Evolutionary conservation across 53 echinoderm and acorn worm genomes (phyloP).

Genomic region (Arbacia lixula): DNA sequence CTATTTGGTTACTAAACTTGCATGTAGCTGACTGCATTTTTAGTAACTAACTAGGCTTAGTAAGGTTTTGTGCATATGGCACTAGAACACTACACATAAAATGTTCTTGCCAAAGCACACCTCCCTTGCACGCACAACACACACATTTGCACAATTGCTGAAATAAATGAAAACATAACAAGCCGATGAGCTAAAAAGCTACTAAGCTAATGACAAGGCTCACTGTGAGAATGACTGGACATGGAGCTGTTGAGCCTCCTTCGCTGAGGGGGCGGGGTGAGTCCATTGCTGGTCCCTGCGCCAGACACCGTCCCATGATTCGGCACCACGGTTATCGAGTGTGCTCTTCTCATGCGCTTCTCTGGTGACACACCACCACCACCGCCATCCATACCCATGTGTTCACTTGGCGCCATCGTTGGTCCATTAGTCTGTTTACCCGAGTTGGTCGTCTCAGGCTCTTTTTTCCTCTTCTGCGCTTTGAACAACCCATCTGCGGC

Average conservation of each 20-base stretch:
- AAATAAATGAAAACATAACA: no score
- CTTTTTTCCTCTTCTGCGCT: conserved; percentile 37
- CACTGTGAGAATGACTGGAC: no score
- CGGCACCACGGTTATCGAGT: conserved; percentile 10
- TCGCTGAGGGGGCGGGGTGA: conserved; percentile 16
- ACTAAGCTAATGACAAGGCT: no score
- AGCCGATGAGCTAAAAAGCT: not conserved
- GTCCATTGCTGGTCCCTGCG: conserved; percentile 12
- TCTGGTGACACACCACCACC: conserved; percentile 36
- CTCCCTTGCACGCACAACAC: no score
- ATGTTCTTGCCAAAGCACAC: no score
- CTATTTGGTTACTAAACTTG: no score
- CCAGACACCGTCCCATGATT: not conserved
- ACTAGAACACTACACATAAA: no score
- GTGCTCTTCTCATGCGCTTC: conserved; percentile 46
- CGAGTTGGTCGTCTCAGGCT: not conserved
- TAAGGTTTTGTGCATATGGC: no score
- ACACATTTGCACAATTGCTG: no score
- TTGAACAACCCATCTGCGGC: conserved; percentile 2
- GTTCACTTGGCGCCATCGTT: not conserved
- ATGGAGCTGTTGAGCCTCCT: conserved; percentile 41
- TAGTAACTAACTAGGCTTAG: no score
- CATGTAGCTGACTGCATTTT: no score
- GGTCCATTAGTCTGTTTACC: conserved; percentile 34
- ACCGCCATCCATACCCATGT: not conserved